A percentile compares a stretch with the other conserved stretches of the same genome.
Evolutionary conservation across 2,113 vertebrate species (phyloP).

Genomic region (Sialia sialis): DNA sequence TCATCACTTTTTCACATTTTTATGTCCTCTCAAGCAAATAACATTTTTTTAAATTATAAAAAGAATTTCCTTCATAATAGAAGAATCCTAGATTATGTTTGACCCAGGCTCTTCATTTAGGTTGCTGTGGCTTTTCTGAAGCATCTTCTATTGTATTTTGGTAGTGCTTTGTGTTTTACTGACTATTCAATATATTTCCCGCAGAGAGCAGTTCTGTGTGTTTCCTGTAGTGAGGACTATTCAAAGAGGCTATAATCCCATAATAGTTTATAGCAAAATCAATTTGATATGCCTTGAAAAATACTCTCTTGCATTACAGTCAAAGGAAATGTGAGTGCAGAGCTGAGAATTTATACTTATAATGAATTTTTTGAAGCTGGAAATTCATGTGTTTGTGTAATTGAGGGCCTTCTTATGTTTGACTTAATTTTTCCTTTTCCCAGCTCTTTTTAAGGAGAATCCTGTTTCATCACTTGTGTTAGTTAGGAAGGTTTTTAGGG

Average conservation of each 20-base stretch:
- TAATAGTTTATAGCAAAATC: conserved; percentile 50
- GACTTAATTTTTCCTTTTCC: neutral
- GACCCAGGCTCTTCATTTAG: neutral
- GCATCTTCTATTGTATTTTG: neutral
- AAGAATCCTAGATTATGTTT: neutral
- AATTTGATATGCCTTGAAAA: conserved; percentile 30
- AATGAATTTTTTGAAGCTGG: neutral
- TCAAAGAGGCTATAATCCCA: conserved; percentile 27
- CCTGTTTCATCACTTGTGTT: neutral
- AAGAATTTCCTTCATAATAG: neutral
- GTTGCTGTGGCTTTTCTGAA: neutral
- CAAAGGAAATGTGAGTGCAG: neutral
- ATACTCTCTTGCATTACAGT: neutral
- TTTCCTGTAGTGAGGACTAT: conserved; percentile 34
- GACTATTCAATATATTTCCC: conserved; percentile 27
- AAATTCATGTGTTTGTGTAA: neutral
- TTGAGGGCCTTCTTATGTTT: neutral
- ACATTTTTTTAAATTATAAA: neutral
- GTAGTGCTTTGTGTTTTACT: conserved; percentile 32
- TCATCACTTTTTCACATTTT: neutral
- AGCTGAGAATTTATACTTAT: conserved; percentile 13
- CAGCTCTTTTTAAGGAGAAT: neutral
- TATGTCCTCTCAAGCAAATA: neutral
- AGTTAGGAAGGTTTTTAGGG: neutral
- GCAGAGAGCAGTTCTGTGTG: neutral